A percentile compares a stretch with the other conserved stretches of the same genome.
Conservation (phyloP, 2,797 vertebrate genomes). For the Diceros bicornis region DNA sequence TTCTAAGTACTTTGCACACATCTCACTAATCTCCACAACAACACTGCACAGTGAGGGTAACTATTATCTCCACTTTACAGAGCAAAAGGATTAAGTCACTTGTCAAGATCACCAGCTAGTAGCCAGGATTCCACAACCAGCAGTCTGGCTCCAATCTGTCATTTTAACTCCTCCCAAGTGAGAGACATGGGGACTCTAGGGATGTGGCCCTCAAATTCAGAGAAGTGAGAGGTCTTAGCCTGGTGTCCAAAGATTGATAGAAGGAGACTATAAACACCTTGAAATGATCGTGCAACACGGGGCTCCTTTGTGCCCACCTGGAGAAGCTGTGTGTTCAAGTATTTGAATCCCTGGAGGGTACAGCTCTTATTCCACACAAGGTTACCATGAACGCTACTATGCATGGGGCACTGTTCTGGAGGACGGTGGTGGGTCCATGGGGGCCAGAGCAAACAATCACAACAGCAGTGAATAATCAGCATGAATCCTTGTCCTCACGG, state of each 20-base stretch:
- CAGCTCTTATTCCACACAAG: neutral
- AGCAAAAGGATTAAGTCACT: neutral
- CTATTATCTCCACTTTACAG: neutral
- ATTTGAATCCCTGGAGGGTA: neutral
- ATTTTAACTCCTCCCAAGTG: neutral
- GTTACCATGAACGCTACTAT: neutral
- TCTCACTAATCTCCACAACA: too few relatives aligned
- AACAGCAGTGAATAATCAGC: neutral
- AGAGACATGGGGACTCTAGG: neutral
- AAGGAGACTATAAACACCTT: neutral
- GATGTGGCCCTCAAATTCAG: neutral
- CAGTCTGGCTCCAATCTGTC: neutral
- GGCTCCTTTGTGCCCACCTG: accelerated
- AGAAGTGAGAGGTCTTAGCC: neutral
- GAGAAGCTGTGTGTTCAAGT: neutral
- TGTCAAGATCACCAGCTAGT: neutral
- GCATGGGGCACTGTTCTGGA: neutral
- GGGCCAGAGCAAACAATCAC: neutral
- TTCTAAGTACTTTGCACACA: neutral
- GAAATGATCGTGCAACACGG: accelerated
- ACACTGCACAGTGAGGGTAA: neutral
- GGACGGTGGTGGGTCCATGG: neutral
- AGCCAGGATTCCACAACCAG: neutral
- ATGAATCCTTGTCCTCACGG: neutral
- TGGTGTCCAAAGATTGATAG: neutral